Conservation (phyloP, 2,113 vertebrate genomes). For the Telmatochromis bifrenatus region DNA sequence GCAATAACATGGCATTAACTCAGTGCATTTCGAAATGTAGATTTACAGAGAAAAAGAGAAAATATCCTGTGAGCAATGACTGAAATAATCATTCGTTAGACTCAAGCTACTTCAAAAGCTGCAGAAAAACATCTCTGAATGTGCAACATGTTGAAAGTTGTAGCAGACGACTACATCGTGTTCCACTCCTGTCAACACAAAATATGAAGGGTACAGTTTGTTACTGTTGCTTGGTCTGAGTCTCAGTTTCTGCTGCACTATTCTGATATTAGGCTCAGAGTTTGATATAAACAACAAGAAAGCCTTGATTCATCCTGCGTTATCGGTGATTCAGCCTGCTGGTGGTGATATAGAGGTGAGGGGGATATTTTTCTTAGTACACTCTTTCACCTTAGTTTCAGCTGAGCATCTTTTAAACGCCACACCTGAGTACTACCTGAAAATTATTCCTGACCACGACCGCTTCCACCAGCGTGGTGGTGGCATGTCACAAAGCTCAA, state of each 20-base stretch:
- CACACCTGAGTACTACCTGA: not conserved
- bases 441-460: not conserved
- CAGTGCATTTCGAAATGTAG: not conserved
- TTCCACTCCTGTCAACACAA: not conserved
- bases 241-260: not conserved
- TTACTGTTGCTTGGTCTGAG: not conserved
- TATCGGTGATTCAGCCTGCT: not conserved
- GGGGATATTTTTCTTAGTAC: not conserved
- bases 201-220: not conserved
- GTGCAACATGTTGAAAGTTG: rapidly evolving
- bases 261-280: not conserved
- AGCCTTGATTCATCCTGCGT: not conserved
- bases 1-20: not conserved
- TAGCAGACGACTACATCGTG: not conserved
- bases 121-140: not conserved
- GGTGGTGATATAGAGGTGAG: not conserved
- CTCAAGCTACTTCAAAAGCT: not conserved
- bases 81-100: not conserved
- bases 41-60: not conserved
- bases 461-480: not conserved
- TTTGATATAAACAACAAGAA: not conserved
- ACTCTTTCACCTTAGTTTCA: not conserved
- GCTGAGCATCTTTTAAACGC: not conserved
- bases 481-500: not conserved
- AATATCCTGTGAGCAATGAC: not conserved